A percentile compares a stretch with the other conserved stretches of the same genome.
Evolutionary conservation across 2,888 invertebrate species (phyloP).

Genomic region (Acanthosepion pharaonis): DNA sequence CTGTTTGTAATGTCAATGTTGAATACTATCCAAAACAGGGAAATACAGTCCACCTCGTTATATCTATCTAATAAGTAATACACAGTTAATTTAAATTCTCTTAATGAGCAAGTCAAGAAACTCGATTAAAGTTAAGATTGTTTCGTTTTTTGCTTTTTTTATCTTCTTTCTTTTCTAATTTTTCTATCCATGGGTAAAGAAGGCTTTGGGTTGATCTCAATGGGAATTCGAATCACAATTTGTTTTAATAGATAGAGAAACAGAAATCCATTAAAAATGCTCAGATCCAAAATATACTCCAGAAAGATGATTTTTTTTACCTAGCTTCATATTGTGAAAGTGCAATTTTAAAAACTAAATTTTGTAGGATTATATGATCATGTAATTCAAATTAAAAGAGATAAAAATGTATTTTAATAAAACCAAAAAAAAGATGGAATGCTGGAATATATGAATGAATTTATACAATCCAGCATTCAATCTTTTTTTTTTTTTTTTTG

Average conservation of each 20-base stretch:
- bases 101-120: background rate
- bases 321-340: background rate
- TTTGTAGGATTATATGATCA: too few relatives aligned
- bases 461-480: too few relatives aligned
- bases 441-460: too few relatives aligned
- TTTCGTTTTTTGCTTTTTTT: background rate
- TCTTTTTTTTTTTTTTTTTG: too few relatives aligned
- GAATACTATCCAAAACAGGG: background rate
- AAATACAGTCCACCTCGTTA: background rate
- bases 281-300: too few relatives aligned
- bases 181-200: background rate
- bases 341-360: background rate
- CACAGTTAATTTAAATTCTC: background rate
- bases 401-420: too few relatives aligned
- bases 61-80: slow-evolving; percentile 33
- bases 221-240: background rate
- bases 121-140: background rate
- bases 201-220: background rate
- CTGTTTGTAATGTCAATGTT: background rate
- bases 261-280: background rate
- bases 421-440: too few relatives aligned
- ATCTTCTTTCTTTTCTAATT: background rate
- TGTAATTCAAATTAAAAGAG: too few relatives aligned
- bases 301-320: background rate
- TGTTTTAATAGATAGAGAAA: background rate